Conservation (phyloP, 1,140 invertebrate genomes). For the Ostrea denselamellosa region DNA sequence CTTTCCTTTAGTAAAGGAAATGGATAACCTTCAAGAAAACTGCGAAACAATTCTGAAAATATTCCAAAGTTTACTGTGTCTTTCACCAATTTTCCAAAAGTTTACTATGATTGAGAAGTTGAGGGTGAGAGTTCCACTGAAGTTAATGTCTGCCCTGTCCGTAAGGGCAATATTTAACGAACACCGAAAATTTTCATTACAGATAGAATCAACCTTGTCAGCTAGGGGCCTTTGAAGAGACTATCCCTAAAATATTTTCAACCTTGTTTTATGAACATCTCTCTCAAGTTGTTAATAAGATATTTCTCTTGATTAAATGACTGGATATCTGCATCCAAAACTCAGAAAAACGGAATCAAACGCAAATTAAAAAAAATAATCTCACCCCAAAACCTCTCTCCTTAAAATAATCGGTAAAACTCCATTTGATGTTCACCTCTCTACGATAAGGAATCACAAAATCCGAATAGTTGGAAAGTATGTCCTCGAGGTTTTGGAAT, state of each 20-base stretch:
- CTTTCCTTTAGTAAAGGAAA: too few relatives aligned
- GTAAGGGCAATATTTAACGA: background rate
- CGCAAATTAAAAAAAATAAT: conserved; percentile 28
- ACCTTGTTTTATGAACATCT: background rate
- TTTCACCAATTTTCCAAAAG: too few relatives aligned
- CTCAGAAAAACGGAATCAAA: conserved; percentile 9
- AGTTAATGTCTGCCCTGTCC: background rate
- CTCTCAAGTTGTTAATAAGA: background rate
- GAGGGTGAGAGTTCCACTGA: too few relatives aligned
- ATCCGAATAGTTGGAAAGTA: background rate
- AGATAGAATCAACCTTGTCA: background rate
- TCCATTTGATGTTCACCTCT: background rate
- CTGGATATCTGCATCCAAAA: background rate
- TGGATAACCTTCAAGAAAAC: too few relatives aligned
- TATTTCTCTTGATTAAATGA: background rate
- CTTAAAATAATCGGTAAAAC: background rate
- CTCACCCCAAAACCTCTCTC: background rate
- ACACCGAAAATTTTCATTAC: background rate
- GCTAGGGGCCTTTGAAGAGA: background rate
- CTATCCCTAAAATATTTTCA: background rate
- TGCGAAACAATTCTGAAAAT: too few relatives aligned
- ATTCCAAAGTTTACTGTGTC: too few relatives aligned
- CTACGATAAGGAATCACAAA: background rate
- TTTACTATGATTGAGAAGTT: too few relatives aligned
- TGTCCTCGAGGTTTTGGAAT: background rate